Conservation (phyloP, 2,113 vertebrate species). For the Misgurnus mizolepis region DNA sequence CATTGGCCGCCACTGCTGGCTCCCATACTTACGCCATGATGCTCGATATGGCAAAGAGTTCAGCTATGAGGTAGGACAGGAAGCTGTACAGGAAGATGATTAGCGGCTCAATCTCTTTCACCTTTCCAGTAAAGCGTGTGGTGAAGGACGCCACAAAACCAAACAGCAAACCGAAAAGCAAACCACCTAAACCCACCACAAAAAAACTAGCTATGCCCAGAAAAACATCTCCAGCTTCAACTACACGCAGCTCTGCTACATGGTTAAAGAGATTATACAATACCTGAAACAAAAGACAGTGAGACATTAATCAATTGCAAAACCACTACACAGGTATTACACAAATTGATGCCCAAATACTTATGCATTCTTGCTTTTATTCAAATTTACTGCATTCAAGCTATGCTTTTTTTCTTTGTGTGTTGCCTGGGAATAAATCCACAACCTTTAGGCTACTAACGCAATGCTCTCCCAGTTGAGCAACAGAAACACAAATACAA, state of each 20-base stretch:
- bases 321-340: background rate
- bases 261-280: conserved; percentile 96
- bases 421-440: too few species aligned
- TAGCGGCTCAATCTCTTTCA: conserved; percentile 93
- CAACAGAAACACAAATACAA: too few species aligned
- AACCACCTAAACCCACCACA: conserved; percentile 88
- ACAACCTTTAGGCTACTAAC: too few species aligned
- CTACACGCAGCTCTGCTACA: conserved; percentile 88
- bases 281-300: conserved; percentile 74
- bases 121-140: conserved; percentile 92
- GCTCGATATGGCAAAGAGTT: conserved; percentile 93
- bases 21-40: conserved; percentile 94
- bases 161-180: conserved; percentile 88
- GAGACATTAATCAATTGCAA: background rate
- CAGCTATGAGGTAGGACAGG: conserved; percentile 92
- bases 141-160: conserved; percentile 95
- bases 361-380: too few species aligned
- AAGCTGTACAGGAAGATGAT: conserved; percentile 99
- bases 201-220: conserved; percentile 90
- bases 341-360: background rate
- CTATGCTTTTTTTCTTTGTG: too few species aligned
- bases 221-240: conserved; percentile 87
- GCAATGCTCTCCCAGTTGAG: too few species aligned
- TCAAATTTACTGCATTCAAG: too few species aligned
- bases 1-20: too few species aligned